Percentiles rank a stretch among this genome's conserved stretches.
phyloP scores from a whole-genome alignment of 2,113 vertebrate genomes.

The Scortum barcoo region DNA sequence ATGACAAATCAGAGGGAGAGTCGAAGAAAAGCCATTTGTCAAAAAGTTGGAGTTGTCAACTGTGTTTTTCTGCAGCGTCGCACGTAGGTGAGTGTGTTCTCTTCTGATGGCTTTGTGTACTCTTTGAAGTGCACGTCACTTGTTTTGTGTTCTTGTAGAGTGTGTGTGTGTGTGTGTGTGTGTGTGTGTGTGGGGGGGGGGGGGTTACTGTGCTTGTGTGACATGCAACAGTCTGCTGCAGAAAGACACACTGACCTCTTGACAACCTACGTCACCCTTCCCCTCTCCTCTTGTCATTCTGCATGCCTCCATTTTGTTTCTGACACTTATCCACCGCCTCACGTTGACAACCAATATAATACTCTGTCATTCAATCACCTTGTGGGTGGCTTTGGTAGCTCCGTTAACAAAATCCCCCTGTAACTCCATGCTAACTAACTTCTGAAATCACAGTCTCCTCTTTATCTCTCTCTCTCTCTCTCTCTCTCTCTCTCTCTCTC shows the following conservation, averaged over 20 bases:
- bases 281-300: slow-evolving; percentile 46
- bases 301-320: slow-evolving; percentile 43
- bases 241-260: slow-evolving; percentile 26
- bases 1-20: slow-evolving; percentile 58
- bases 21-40: slow-evolving; percentile 63
- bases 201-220: slow-evolving; percentile 17
- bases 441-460: slow-evolving; percentile 43
- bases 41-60: slow-evolving; percentile 58
- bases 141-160: background rate
- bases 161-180: background rate
- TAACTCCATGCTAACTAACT: slow-evolving; percentile 60
- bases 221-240: slow-evolving; percentile 13
- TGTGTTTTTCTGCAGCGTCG: slow-evolving; percentile 25
- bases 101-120: slow-evolving; percentile 28
- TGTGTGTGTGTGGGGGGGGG: background rate
- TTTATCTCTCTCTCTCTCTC: no score
- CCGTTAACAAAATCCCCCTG: slow-evolving; percentile 24
- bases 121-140: slow-evolving; percentile 48
- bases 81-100: slow-evolving; percentile 42
- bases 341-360: slow-evolving; percentile 55
- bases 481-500: no score
- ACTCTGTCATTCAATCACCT: slow-evolving; percentile 60
- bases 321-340: slow-evolving; percentile 45
- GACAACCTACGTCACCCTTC: background rate
- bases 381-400: slow-evolving; percentile 33